Evolutionary conservation across 2,888 invertebrate species (phyloP).

Genomic region (Noctua pronuba): DNA sequence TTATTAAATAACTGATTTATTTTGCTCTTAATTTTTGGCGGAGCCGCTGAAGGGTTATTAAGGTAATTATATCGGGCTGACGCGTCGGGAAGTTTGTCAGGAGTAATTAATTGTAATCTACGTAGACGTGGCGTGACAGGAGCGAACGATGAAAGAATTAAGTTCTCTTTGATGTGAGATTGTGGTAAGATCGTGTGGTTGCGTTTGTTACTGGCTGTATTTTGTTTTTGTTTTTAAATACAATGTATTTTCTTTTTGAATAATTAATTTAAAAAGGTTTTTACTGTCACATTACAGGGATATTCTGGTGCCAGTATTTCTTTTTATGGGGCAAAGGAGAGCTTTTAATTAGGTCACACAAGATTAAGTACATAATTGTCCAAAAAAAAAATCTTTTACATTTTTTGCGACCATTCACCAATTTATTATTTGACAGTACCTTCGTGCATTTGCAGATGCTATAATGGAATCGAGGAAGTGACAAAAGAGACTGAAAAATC

Average conservation of each 20-base stretch:
- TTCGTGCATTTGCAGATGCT: background rate
- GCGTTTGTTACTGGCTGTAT: background rate
- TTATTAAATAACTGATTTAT: slow-evolving; percentile 54
- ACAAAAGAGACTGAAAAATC: slow-evolving; percentile 1
- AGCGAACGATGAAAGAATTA: slow-evolving; percentile 36
- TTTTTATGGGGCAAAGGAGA: background rate
- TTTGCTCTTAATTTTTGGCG: slow-evolving; percentile 52
- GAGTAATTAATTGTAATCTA: slow-evolving; percentile 67
- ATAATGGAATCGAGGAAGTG: background rate
- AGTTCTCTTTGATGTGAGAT: slow-evolving; percentile 33
- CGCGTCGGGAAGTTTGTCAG: slow-evolving; percentile 51
- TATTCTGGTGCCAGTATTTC: background rate
- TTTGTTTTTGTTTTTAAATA: slow-evolving; percentile 12
- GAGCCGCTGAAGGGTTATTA: slow-evolving; percentile 52
- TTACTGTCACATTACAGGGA: background rate
- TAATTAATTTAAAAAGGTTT: background rate
- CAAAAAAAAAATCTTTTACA: background rate
- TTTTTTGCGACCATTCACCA: background rate
- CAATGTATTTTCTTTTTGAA: background rate
- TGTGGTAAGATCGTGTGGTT: slow-evolving; percentile 14
- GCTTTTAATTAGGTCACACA: background rate
- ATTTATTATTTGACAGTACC: background rate
- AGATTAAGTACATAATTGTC: background rate
- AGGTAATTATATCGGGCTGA: slow-evolving; percentile 60
- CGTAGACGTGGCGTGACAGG: slow-evolving; percentile 27